Base-by-base conservation (phyloP, 2,113 vertebrate species). In the Orientallactaga bullata region DNA sequence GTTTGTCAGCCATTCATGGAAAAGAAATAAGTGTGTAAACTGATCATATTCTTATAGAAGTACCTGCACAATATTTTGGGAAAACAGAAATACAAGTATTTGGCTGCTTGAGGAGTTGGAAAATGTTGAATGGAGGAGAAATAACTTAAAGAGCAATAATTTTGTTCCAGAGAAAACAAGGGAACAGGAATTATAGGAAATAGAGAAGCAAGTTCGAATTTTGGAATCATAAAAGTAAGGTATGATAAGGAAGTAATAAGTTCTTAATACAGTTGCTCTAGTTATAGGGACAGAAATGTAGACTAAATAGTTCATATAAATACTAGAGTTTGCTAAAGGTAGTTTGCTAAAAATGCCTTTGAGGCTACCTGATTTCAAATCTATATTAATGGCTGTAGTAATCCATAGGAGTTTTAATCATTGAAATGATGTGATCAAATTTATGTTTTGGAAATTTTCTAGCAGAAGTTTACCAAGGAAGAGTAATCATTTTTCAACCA, bases 381-480 rank as follows among this genome's bases (percentile, higher is more conserved):
- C 20, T 74, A 20, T 60, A 76, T 60, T 68, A 69, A 51, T 47
- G 32, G 28, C 17, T 77, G 42, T 26, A 6, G 15, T 37, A 72
- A 8, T 74, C 60, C 11, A 58, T 12, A 58, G 35, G 80, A 69
- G 13, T 9, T 63, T 91, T 91, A 77, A 39, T 60, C 26, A 55
- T 8, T 1, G 8, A 39, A 78, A 60, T 51, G 82, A 82, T 74
- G 47, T n/a, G 18, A 73, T 73, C 2, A 51, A 9, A 91, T 83
- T 89, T 86, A 55, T 72, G 28, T 39, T 88, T 82, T 89, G n/a
- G 65, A 93, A 82, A 66, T 79, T 74, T 63, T 7, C 2, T 35
- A 10, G 68, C 24, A 79, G 65, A 86, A 60, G 23, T 8, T 68
- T 55, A 65, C 3, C 16, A 76, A 60, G 73, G 12, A 85, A 78